Evolutionary conservation across 2,888 invertebrate genomes (phyloP).

Genomic region (Alloscopus bannaensis): DNA sequence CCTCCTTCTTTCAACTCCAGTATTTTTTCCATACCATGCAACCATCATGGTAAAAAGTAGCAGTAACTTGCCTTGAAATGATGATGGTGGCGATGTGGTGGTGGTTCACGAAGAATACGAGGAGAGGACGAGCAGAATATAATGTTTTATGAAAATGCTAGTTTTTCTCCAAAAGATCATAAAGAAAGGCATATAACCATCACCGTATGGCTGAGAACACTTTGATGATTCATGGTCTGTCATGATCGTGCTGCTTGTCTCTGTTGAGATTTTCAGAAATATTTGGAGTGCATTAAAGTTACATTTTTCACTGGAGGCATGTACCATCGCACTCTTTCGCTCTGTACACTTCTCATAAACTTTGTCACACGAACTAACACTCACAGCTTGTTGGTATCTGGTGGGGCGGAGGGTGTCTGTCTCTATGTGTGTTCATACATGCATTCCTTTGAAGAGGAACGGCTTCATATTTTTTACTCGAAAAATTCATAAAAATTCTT

Average conservation of each 20-base stretch:
- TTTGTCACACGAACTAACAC: no score
- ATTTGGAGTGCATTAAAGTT: constrained; percentile 54
- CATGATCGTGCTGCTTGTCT: constrained; percentile 47
- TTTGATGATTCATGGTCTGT: constrained; percentile 64
- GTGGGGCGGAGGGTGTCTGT: no score
- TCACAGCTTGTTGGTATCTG: no score
- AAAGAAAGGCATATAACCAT: constrained; percentile 37
- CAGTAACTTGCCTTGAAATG: constrained; percentile 5
- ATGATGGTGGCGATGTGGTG: constrained; percentile 9
- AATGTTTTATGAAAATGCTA: constrained; percentile 45
- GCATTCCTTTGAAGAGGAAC: no score
- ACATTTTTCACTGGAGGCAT: constrained; percentile 43
- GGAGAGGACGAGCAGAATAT: constrained; percentile 4
- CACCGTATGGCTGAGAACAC: constrained; percentile 51
- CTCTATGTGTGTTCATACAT: no score
- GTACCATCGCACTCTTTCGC: constrained; percentile 17
- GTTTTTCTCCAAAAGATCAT: constrained; percentile 40
- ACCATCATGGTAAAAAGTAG: no score
- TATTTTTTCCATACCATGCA: constrained; percentile 10
- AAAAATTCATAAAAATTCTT: no score
- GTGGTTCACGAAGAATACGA: constrained; percentile 9
- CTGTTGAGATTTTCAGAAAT: constrained; percentile 48
- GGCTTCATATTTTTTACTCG: no score
- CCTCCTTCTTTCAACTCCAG: constrained; percentile 2
- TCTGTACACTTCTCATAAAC: no score